Conservation (phyloP, 1,140 invertebrate species). For the Schlechtendalia chinensis region DNA sequence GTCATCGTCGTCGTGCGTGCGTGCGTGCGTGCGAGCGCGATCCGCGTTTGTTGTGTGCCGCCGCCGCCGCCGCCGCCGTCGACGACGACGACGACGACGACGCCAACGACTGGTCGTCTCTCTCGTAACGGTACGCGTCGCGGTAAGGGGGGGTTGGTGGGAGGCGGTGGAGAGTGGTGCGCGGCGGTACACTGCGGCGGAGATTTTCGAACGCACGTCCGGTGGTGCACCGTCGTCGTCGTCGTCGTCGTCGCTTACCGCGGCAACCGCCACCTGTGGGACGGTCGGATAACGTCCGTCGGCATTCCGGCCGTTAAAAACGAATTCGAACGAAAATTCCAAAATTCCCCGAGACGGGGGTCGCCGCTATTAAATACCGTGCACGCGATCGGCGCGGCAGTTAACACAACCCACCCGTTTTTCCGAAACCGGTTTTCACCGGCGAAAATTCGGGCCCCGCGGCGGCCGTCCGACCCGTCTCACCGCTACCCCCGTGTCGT, state of each 20-base stretch:
- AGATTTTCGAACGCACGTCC: slow-evolving; percentile 16
- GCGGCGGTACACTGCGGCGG: slow-evolving; percentile 7
- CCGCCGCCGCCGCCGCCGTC: slow-evolving; percentile 3
- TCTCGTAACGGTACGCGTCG: neutral
- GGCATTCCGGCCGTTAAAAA: slow-evolving; percentile 38
- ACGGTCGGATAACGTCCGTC: slow-evolving; percentile 12
- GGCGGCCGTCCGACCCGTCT: no score
- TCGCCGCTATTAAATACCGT: neutral
- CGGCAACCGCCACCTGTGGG: slow-evolving; percentile 29
- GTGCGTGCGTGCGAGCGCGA: neutral
- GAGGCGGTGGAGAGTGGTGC: neutral
- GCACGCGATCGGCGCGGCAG: neutral
- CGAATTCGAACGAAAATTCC: neutral
- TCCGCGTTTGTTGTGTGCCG: neutral
- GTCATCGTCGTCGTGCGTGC: no score
- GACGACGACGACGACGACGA: neutral
- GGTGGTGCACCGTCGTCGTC: no score
- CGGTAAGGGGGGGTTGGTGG: neutral
- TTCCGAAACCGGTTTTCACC: slow-evolving; percentile 2
- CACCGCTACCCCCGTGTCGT: no score
- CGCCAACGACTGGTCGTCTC: neutral
- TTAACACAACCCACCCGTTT: neutral
- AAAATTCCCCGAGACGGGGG: neutral
- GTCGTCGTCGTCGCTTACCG: neutral
- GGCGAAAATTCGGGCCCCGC: neutral